Conservation (phyloP, 1,140 invertebrate genomes). For the Sitobion miscanthi region DNA sequence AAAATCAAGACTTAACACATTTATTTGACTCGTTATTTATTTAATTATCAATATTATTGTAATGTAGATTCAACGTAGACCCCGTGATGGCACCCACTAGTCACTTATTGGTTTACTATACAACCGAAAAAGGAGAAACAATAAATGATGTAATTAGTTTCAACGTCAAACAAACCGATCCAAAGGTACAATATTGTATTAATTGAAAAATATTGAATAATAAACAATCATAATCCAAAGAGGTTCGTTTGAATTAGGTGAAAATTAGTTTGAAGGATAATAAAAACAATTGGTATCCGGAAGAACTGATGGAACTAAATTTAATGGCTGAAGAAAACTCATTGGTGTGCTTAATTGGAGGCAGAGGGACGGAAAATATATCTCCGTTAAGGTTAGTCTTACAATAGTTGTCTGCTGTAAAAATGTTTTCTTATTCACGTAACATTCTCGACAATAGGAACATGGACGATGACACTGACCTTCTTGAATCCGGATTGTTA, state of each 20-base stretch:
- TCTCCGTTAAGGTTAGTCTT: constrained; percentile 54
- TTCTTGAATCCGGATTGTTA: constrained; percentile 38
- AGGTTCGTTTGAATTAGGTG: constrained; percentile 8
- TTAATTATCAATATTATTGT: constrained; percentile 55
- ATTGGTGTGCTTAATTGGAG: constrained; percentile 68
- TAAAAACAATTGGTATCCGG: constrained; percentile 60
- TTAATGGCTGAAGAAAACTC: constrained; percentile 67
- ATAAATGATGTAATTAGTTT: constrained; percentile 73
- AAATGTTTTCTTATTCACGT: not conserved
- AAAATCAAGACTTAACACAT: not conserved
- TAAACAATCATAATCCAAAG: not conserved
- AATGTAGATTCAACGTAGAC: constrained; percentile 66
- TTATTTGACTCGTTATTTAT: not conserved
- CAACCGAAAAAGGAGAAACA: constrained; percentile 75
- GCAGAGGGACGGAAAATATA: constrained; percentile 60
- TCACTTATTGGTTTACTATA: constrained; percentile 78
- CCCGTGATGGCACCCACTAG: constrained; percentile 77
- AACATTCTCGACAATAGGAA: constrained; percentile 5
- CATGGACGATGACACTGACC: constrained; percentile 42
- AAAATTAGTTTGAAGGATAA: constrained; percentile 48
- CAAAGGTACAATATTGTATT: constrained; percentile 64
- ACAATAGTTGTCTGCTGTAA: not conserved
- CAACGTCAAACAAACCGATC: constrained; percentile 68
- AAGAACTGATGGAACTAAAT: constrained; percentile 66
- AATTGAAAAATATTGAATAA: not conserved